Conservation (phyloP, 2,797 vertebrate genomes). For the Pipistrellus pipistrellus region DNA sequence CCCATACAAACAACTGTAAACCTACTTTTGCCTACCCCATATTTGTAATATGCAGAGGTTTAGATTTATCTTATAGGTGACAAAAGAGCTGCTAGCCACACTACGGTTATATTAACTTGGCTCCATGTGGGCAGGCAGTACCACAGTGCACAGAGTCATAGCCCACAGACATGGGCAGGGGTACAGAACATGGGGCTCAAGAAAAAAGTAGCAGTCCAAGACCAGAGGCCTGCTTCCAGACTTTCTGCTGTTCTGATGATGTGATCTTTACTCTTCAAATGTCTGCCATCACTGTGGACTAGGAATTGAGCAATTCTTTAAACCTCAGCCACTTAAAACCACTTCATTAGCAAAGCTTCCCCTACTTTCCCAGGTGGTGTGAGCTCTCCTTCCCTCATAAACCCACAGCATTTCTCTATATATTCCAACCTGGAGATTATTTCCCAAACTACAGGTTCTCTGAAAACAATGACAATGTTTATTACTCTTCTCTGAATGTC, state of each 20-base stretch:
- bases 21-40: neutral
- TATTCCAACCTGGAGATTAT: constrained; percentile 2
- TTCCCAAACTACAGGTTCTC: neutral
- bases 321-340: neutral
- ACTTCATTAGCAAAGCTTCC: neutral
- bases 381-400: neutral
- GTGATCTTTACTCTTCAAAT: neutral
- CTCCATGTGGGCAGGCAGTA: neutral
- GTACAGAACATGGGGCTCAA: neutral
- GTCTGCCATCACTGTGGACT: neutral
- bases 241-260: neutral
- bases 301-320: constrained; percentile 27
- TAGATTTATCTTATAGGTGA: neutral
- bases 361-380: neutral
- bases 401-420: neutral
- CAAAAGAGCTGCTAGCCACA: neutral
- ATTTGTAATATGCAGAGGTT: neutral
- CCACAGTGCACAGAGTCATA: neutral
- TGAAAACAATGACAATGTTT: neutral
- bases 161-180: neutral
- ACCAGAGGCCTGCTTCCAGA: neutral
- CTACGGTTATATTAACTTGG: neutral
- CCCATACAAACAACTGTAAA: neutral
- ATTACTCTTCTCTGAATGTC: neutral
- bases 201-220: neutral